These are phyloP conservation scores for Rhinolophus ferrumequinum DNA, from an alignment of 2,113 vertebrate genomes.

Conservation along the genomic window DNA sequence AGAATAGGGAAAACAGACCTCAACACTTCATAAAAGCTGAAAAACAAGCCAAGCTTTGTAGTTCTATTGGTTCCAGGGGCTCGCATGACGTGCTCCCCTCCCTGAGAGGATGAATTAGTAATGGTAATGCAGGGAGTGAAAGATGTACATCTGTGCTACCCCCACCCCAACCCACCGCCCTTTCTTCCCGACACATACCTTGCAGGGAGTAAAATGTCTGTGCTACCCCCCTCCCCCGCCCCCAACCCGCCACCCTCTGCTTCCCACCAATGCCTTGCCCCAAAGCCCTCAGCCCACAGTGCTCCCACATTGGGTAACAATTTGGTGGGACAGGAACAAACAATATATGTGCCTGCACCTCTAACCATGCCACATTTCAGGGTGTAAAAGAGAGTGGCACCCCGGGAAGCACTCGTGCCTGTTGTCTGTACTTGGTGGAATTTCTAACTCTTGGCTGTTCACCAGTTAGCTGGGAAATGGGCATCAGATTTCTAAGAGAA, in stretches of 20 bases:
- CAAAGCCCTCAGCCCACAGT: neutral
- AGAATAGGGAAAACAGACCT: neutral
- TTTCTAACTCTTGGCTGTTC: neutral
- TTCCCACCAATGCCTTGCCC: neutral
- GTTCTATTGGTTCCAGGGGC: neutral
- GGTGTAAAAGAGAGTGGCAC: neutral
- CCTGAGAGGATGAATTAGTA: neutral
- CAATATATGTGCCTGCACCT: rapidly evolving
- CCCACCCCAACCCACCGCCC: no score
- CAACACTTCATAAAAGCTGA: neutral
- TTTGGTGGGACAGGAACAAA: neutral
- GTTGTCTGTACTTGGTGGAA: neutral
- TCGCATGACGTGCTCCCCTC: neutral
- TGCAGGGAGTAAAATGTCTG: neutral
- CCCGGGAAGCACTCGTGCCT: no score
- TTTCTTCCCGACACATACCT: neutral
- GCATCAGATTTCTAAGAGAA: neutral
- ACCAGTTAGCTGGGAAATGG: neutral
- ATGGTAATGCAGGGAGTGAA: neutral
- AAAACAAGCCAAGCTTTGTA: neutral
- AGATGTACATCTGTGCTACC: neutral
- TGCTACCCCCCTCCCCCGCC: no score
- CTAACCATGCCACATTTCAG: neutral
- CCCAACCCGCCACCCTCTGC: no score
- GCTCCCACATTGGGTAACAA: neutral